Evolutionary conservation across 2,113 vertebrate species (phyloP), one percentile per base, ranked within the genome.

Genomic region (Thomomys bottae): DNA sequence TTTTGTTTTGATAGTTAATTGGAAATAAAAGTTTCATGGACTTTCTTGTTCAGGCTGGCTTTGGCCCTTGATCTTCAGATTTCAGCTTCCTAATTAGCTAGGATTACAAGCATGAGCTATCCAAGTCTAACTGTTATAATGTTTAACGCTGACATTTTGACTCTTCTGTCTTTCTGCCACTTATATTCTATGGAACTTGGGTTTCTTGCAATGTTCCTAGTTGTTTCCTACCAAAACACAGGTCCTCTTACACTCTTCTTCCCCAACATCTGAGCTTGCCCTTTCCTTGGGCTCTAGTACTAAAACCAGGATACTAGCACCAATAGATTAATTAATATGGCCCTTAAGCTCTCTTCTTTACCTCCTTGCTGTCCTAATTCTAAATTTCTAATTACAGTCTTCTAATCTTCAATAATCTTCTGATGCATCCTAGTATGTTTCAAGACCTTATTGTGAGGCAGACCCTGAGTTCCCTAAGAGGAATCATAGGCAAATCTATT

Each of bases 341-440:
- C n/a, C 54, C 40, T 54, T 5, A 6, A 18, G 7, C 28, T 40
- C 23, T 92, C 7, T 21, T 30, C 66, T 61, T 72, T 34, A 23
- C 32, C 28, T 86, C 59, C n/a, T 80, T 38, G 49, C 67, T 42
- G 9, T 57, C 28, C 38, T 57, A 77, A 80, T 64, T 9, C 75
- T 90, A 45, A 77, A 68, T 87, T 71, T 90, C 75, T 85, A 81
- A 66, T 83, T 68, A 45, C 10, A 86, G 49, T 45, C 54, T 28
- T 59, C 61, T 86, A 75, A 63, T 61, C 63, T 90, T 94, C 76
- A 30, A 81, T 75, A 80, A 59, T 49, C 30, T 17, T 85, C 45
- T 70, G 70, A 10, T 32, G 83, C 32, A 64, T 92, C 26, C 82
- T 3, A 57, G 21, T 6, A 20, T 18, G 10, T 49, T 28, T 11